Evolutionary conservation across 2,888 invertebrate genomes (phyloP), one percentile per base, ranked within the genome.

Genomic region (Thecocarcelia acutangulata): DNA sequence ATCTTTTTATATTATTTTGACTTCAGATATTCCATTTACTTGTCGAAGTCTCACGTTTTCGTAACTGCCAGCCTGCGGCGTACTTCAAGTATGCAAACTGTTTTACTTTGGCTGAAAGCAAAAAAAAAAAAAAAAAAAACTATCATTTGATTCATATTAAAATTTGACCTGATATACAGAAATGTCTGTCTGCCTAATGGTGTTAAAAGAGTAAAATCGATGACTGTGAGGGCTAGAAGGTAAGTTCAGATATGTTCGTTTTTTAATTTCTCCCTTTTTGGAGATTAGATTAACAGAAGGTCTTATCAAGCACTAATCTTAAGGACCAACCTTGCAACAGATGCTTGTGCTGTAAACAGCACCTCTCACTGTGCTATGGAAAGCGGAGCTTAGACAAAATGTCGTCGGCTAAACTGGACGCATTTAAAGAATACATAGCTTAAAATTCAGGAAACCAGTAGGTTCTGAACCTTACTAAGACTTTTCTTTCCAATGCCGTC

Each of bases 81-180:
- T 37, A 70, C 24, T 37, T 42, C 48, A 61, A 54, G 37, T 63
- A 69, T 61, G 50, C 59, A 72, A 61, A 69, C 28, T 63, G 66
- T 80, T 68, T 33, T 9, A 11, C n/a, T 59, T 44, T 21, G n/a
- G 8, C 17, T 12, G 3, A 24, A 8, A 9, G 40, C 2, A 48
- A 48, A 6, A 8, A 28, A 21, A 9, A 13, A 58, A 24, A 33
- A 42, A 40, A 4, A 21, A 19, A 42, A 44, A 28, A 48, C 64
- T 61, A 42, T 80, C 61, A 73, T 76, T 80, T 64, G 63, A 73
- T 69, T 69, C 69, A 58, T 69, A 81, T 77, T 81, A 50, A 73
- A 69, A 69, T 77, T 69, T 81, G 73, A 69, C 68, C 68, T 81
- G 56, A 58, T 81, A 77, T 59, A 33, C 13, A 52, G 24, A 33